phyloP scores from a whole-genome alignment of 2,797 vertebrate species.

The Arremon aurantiirostris region DNA sequence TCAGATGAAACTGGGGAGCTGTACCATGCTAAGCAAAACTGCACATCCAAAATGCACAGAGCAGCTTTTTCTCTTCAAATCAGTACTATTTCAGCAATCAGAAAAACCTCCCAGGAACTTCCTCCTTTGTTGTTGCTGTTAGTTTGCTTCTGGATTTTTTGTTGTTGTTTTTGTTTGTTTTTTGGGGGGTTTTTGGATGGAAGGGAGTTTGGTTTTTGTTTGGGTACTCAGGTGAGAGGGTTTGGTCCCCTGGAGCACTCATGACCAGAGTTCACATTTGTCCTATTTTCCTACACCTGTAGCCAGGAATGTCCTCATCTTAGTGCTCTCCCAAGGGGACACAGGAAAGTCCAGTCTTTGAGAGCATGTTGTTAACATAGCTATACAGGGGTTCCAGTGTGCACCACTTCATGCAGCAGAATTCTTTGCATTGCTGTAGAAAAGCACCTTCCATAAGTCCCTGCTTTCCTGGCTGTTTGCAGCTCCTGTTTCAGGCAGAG shows the following conservation, averaged over 20 bases:
- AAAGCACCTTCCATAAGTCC: not conserved
- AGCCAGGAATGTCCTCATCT: not conserved
- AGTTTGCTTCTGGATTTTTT: not conserved
- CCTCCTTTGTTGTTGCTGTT: not conserved
- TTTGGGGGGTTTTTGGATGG: rapidly evolving
- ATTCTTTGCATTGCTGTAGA: not conserved
- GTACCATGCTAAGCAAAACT: not conserved
- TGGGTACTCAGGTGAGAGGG: no score
- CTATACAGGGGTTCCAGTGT: not conserved
- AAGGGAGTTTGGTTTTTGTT: not conserved
- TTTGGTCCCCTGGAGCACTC: not conserved
- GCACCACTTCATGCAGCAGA: not conserved
- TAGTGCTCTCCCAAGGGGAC: not conserved
- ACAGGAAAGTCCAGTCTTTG: not conserved
- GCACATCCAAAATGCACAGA: not conserved
- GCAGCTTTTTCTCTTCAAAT: not conserved
- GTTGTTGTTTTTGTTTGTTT: no score
- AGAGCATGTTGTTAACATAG: not conserved
- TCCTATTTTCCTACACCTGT: not conserved
- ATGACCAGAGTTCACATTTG: not conserved
- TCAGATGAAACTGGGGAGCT: not conserved
- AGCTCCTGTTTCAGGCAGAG: not conserved
- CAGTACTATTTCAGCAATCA: not conserved
- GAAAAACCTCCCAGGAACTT: not conserved
- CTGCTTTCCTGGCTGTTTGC: not conserved